Evolutionary conservation across 1,140 invertebrate genomes (phyloP).

Genomic region (Coelopa frigida): DNA sequence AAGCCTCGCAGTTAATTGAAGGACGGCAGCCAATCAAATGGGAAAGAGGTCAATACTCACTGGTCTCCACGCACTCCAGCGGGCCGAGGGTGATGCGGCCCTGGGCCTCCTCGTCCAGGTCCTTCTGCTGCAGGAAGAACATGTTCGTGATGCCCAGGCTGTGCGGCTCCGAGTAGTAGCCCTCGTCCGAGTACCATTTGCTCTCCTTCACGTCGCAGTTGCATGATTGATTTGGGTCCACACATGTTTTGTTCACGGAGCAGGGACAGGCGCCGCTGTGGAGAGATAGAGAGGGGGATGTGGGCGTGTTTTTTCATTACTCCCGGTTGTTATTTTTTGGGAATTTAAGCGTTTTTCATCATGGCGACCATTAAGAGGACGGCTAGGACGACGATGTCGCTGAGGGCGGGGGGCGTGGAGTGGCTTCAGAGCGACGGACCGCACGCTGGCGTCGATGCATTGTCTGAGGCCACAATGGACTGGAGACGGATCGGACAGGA

Average conservation of each 20-base stretch:
- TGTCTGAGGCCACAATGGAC: too few relatives aligned
- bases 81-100: slow-evolving; percentile 83
- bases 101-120: slow-evolving; percentile 70
- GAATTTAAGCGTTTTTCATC: too few relatives aligned
- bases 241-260: slow-evolving; percentile 68
- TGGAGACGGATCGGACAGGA: too few relatives aligned
- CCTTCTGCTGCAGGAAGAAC: slow-evolving; percentile 79
- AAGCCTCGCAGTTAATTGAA: neutral
- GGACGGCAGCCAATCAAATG: neutral
- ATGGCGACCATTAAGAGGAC: too few relatives aligned
- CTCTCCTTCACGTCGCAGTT: slow-evolving; percentile 78
- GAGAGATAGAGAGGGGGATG: slow-evolving; percentile 8
- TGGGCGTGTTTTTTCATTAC: too few relatives aligned
- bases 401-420: too few relatives aligned
- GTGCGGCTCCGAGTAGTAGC: slow-evolving; percentile 66
- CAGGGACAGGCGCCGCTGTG: slow-evolving; percentile 59
- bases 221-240: slow-evolving; percentile 70
- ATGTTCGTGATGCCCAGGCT: slow-evolving; percentile 85
- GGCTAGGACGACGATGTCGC: too few relatives aligned
- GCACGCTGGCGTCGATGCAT: too few relatives aligned
- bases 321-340: neutral
- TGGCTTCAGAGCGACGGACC: too few relatives aligned
- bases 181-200: slow-evolving; percentile 83
- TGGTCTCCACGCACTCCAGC: slow-evolving; percentile 88
- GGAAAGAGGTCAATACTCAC: slow-evolving; percentile 51